Conservation (phyloP, 37 sponge, comb jelly and placozoan genomes). For the Beroe ovata region DNA sequence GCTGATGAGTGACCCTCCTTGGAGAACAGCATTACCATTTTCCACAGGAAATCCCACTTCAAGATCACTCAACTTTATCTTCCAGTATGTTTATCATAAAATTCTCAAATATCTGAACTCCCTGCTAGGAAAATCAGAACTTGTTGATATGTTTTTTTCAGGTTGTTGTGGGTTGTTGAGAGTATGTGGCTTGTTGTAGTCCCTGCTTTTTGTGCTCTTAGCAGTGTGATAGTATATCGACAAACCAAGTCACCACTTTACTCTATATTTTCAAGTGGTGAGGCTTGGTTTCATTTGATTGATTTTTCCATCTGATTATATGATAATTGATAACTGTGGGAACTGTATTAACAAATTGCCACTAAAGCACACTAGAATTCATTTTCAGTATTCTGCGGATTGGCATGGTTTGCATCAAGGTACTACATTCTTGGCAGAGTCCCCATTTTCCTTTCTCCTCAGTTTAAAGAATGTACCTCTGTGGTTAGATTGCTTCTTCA, state of each 20-base stretch:
- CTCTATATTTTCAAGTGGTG: conserved; percentile 29
- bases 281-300: too few species aligned
- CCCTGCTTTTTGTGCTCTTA: conserved; percentile 25
- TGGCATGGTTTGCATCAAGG: conserved; percentile 30
- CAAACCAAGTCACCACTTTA: conserved; percentile 29
- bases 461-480: conserved; percentile 37
- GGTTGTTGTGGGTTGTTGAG: conserved; percentile 40
- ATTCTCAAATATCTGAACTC: too few species aligned
- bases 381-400: conserved; percentile 47
- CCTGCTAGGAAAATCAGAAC: too few species aligned
- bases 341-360: too few species aligned
- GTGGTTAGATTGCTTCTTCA: conserved; percentile 30
- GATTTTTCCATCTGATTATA: too few species aligned
- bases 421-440: conserved; percentile 54
- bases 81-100: conserved; percentile 2
- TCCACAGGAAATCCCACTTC: neutral
- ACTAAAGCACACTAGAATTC: too few species aligned
- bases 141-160: too few species aligned
- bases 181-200: conserved; percentile 54
- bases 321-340: too few species aligned
- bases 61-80: conserved; percentile 8
- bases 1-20: conserved; percentile 54
- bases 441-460: conserved; percentile 43
- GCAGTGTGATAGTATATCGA: conserved; percentile 17
- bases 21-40: conserved; percentile 2